phyloP scores from a whole-genome alignment of 1,140 invertebrate genomes.

The Drosophila prosaltans region DNA sequence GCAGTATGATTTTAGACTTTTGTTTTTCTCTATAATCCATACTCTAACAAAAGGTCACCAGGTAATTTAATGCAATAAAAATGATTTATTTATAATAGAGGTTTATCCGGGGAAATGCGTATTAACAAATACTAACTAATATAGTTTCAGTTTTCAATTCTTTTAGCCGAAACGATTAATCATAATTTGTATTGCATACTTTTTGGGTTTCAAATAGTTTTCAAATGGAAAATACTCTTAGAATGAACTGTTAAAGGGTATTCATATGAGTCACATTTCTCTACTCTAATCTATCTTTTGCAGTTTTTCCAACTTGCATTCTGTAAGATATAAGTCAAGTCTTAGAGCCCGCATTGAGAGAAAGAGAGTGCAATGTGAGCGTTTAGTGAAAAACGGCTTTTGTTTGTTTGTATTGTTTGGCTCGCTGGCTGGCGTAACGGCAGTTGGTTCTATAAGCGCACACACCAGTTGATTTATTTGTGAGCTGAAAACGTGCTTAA shows the following conservation, averaged over 20 bases:
- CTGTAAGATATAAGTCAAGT: background rate
- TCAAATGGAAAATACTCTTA: background rate
- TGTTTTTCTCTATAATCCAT: conserved; percentile 7
- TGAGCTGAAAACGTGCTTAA: conserved; percentile 79
- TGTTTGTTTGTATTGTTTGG: conserved; percentile 53
- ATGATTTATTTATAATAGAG: background rate
- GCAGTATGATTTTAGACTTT: conserved; percentile 24
- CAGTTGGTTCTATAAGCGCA: conserved; percentile 59
- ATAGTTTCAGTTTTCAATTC: no score
- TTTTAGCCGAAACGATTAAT: no score
- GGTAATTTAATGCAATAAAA: background rate
- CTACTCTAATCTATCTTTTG: background rate
- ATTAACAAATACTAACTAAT: no score
- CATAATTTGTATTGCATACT: background rate
- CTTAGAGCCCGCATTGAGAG: background rate
- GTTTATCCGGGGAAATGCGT: no score
- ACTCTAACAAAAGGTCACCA: conserved; percentile 20
- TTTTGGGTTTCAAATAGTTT: background rate
- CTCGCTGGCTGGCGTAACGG: conserved; percentile 22
- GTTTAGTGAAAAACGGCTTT: conserved; percentile 24
- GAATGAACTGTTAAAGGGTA: background rate
- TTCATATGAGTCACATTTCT: background rate
- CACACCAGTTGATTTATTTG: conserved; percentile 76
- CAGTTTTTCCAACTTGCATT: background rate
- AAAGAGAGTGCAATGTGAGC: conserved; percentile 13